Percentiles rank a stretch among this genome's conserved stretches.
phyloP scores from a whole-genome alignment of 2,797 vertebrate genomes.

The Podargus strigoides region DNA sequence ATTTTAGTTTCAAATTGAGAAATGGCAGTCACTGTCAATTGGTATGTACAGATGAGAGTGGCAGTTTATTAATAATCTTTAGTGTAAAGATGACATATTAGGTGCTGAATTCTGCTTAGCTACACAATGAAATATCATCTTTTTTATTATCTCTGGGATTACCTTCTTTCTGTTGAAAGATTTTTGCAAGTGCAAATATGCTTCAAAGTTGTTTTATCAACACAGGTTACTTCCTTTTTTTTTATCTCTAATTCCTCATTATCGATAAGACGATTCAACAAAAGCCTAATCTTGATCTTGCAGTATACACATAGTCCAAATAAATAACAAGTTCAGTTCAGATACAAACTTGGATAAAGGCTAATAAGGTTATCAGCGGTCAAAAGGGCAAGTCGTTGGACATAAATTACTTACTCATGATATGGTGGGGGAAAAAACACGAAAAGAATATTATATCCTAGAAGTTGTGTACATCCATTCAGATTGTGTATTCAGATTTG shows the following conservation, averaged over 20 bases:
- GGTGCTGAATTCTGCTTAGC: constrained; percentile 32
- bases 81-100: constrained; percentile 48
- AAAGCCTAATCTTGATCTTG: constrained; percentile 21
- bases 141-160: constrained; percentile 39
- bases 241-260: not conserved
- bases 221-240: not conserved
- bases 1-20: constrained; percentile 43
- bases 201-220: not conserved
- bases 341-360: not conserved
- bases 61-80: constrained; percentile 69
- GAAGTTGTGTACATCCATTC: not conserved
- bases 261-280: constrained; percentile 15
- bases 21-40: not conserved
- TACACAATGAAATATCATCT: constrained; percentile 52
- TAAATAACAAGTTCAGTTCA: not conserved
- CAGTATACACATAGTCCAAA: not conserved
- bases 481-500: not conserved
- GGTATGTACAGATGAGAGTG: constrained; percentile 42
- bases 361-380: not conserved
- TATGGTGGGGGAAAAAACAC: not conserved
- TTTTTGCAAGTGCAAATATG: constrained; percentile 30
- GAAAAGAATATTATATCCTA: not conserved
- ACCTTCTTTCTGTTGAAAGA: constrained; percentile 8
- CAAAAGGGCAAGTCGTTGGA: constrained; percentile 22
- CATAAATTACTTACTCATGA: constrained; percentile 24